Conservation (phyloP, 2,797 vertebrate genomes). For the Loriculus beryllinus region DNA sequence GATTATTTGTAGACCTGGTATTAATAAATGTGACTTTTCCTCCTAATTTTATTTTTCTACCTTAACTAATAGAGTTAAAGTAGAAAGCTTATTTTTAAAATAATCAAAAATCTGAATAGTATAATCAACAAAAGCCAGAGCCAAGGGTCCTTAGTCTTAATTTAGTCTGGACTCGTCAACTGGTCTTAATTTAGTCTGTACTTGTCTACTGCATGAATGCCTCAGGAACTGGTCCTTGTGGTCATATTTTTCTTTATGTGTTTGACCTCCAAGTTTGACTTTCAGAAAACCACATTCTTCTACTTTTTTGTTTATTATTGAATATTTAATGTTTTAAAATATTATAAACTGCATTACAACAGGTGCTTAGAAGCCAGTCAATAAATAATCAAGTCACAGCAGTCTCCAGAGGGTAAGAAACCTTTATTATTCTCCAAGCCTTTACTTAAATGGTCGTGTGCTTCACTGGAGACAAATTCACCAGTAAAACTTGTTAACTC, state of each 20-base stretch:
- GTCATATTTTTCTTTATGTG: neutral
- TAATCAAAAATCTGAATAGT: neutral
- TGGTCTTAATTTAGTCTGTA: neutral
- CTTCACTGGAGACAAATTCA: neutral
- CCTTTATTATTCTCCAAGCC: neutral
- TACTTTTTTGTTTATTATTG: neutral
- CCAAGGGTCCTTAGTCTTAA: neutral
- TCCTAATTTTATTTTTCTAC: constrained; percentile 27
- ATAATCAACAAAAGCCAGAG: neutral
- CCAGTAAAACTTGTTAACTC: neutral
- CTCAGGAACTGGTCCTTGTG: neutral
- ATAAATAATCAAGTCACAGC: neutral
- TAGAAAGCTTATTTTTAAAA: neutral
- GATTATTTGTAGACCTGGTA: constrained; percentile 52
- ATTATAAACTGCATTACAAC: neutral
- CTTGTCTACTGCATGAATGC: neutral
- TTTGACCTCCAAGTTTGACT: neutral
- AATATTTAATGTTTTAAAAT: neutral
- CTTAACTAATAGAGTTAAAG: constrained; percentile 2
- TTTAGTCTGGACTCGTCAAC: neutral
- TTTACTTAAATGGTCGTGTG: neutral
- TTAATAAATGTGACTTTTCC: constrained; percentile 24
- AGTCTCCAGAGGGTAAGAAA: neutral
- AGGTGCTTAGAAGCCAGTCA: constrained; percentile 3
- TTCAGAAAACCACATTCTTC: neutral